Percentiles rank a stretch among this genome's conserved stretches.
These are phyloP conservation scores for Leucophenga varia DNA, from an alignment of 1,140 invertebrate species.

Conservation along the genomic window DNA sequence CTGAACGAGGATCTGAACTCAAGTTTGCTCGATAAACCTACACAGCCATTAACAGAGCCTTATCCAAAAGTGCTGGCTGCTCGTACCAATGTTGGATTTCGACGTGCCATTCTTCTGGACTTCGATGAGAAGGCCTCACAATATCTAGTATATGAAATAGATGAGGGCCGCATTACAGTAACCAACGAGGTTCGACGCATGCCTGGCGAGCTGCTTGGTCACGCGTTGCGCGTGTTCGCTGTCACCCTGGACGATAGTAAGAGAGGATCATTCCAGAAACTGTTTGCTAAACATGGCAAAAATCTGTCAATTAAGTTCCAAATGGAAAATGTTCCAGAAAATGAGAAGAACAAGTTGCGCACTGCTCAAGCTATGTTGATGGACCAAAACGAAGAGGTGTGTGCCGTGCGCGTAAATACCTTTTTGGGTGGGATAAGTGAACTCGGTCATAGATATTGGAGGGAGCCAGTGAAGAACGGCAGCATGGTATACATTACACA, in stretches of 20 bases:
- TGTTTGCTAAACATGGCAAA: not conserved
- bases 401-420: slow-evolving; percentile 6
- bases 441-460: slow-evolving; percentile 28
- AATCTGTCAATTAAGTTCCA: slow-evolving; percentile 16
- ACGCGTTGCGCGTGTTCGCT: slow-evolving; percentile 22
- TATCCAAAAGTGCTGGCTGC: slow-evolving; percentile 20
- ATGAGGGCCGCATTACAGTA: slow-evolving; percentile 26
- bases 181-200: slow-evolving; percentile 20
- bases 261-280: not conserved
- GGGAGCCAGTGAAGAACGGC: slow-evolving; percentile 9
- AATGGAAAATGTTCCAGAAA: not conserved
- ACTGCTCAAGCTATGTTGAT: slow-evolving; percentile 5
- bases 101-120: slow-evolving; percentile 30
- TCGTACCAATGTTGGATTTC: slow-evolving; percentile 19
- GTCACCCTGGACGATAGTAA: slow-evolving; percentile 2
- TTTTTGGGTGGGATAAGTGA: slow-evolving; percentile 16
- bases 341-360: slow-evolving; percentile 3
- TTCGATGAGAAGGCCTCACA: slow-evolving; percentile 11
- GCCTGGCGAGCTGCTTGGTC: slow-evolving; percentile 18
- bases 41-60: not conserved
- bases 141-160: slow-evolving; percentile 36
- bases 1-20: slow-evolving; percentile 21
- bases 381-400: slow-evolving; percentile 6
- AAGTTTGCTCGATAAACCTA: not conserved
- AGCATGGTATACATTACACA: slow-evolving; percentile 21